Evolutionary conservation across 37 sponge, comb jelly and placozoan genomes (phyloP).

Genomic region (Chondrilla cf. caribensis): DNA sequence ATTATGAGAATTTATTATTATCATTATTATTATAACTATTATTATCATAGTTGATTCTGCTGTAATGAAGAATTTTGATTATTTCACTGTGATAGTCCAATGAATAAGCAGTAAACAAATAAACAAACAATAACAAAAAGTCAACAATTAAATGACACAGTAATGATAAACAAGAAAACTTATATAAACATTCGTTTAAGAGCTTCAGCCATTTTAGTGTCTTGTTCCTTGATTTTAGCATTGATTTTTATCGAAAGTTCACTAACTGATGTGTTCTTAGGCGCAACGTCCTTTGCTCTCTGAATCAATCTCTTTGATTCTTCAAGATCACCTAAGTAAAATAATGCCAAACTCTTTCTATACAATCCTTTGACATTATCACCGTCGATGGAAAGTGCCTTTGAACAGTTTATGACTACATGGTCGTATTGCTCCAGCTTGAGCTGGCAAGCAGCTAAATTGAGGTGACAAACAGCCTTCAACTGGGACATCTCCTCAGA

Average conservation of each 20-base stretch:
- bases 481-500: constrained; percentile 19
- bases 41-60: too few species aligned
- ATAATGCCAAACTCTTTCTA: constrained; percentile 45
- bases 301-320: constrained; percentile 31
- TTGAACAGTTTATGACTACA: constrained; percentile 42
- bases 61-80: too few species aligned
- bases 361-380: constrained; percentile 55
- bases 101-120: too few species aligned
- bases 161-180: too few species aligned
- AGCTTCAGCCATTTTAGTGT: constrained; percentile 3
- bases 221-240: background rate
- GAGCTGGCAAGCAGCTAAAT: constrained; percentile 73
- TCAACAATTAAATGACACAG: too few species aligned
- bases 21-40: too few species aligned
- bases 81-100: too few species aligned
- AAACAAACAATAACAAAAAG: too few species aligned
- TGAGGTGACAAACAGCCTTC: constrained; percentile 22
- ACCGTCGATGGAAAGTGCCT: constrained; percentile 28
- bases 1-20: background rate
- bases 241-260: constrained; percentile 28
- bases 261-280: constrained; percentile 29
- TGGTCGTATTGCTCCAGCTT: constrained; percentile 34
- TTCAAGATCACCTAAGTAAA: constrained; percentile 46
- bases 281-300: constrained; percentile 32
- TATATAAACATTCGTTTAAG: background rate